A percentile compares a stretch with the other conserved stretches of the same genome.
Conservation (phyloP, 1,140 invertebrate genomes). For the Pseudomyrmex concolor region DNA sequence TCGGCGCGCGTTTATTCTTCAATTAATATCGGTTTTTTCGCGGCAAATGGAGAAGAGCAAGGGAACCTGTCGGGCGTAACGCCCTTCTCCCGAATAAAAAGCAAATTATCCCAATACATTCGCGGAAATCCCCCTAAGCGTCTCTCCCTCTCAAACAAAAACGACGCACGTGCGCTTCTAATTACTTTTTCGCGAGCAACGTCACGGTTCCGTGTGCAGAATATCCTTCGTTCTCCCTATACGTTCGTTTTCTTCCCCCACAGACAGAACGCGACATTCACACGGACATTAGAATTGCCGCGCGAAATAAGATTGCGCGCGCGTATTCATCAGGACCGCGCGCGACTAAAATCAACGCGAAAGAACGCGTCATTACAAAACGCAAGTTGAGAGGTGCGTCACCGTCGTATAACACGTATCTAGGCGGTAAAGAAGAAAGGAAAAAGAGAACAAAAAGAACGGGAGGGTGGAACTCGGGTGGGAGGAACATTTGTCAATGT, state of each 20-base stretch:
- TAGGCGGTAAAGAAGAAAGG: conserved; percentile 8
- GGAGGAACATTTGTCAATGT: conserved; percentile 56
- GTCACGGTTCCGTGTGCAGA: neutral
- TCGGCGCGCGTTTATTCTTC: neutral
- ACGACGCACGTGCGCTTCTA: conserved; percentile 33
- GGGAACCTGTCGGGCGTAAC: no score
- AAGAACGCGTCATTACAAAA: conserved; percentile 23
- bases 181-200: conserved; percentile 21
- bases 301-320: conserved; percentile 26
- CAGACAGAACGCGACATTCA: conserved; percentile 13
- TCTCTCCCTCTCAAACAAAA: conserved; percentile 3
- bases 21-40: conserved; percentile 8
- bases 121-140: conserved; percentile 1
- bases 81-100: neutral
- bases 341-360: conserved; percentile 5
- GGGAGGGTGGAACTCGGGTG: conserved; percentile 8
- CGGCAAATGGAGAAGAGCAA: neutral
- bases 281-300: conserved; percentile 27
- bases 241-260: neutral
- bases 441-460: conserved; percentile 6
- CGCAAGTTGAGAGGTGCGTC: neutral
- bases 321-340: conserved; percentile 17
- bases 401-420: conserved; percentile 11
- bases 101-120: conserved; percentile 11
- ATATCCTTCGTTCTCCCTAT: neutral